Conservation (phyloP, 2,888 invertebrate genomes). For the Branchipolynoe longqiensis region DNA sequence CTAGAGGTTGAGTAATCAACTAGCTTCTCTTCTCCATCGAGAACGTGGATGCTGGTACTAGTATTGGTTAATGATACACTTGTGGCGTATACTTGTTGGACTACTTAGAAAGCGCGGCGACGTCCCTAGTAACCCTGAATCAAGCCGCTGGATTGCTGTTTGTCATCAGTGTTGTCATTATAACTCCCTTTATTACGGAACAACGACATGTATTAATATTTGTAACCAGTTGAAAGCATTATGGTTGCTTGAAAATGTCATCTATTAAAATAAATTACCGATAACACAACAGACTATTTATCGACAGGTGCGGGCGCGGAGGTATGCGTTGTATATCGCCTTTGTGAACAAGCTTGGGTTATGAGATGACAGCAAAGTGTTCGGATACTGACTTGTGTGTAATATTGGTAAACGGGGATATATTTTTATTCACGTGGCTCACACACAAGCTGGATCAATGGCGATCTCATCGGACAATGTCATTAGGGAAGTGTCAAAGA, state of each 20-base stretch:
- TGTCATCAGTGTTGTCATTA: not conserved
- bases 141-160: not conserved
- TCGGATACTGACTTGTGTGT: not conserved
- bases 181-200: not conserved
- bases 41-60: no score
- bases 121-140: conserved; percentile 28
- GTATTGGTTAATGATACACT: no score
- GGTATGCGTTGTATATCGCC: conserved; percentile 1
- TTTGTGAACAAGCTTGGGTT: not conserved
- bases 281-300: not conserved
- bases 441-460: not conserved
- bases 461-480: conserved; percentile 55
- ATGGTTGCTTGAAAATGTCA: not conserved
- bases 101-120: conserved; percentile 2
- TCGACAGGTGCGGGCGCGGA: conserved; percentile 32
- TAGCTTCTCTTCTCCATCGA: no score
- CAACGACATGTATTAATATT: not conserved
- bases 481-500: conserved; percentile 57
- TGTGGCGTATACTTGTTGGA: no score
- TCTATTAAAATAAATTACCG: not conserved
- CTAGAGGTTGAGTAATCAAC: no score
- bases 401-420: conserved; percentile 21
- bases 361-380: not conserved
- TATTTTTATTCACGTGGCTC: not conserved
- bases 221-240: not conserved